A percentile compares a stretch with the other conserved stretches of the same genome.
Conservation (phyloP, 2,888 invertebrate genomes). For the Alitta virens region DNA sequence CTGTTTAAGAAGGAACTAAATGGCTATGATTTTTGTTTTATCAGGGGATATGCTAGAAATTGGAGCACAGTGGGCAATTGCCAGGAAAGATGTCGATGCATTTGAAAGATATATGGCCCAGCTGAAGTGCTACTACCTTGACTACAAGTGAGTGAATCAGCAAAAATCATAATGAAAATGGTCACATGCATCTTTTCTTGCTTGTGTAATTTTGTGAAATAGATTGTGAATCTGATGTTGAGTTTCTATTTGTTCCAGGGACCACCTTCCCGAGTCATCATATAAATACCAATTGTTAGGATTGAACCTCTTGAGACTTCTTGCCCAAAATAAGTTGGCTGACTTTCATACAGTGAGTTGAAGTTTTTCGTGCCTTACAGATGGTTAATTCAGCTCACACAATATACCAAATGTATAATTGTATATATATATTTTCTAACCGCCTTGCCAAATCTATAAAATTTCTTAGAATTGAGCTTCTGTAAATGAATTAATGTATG, state of each 20-base stretch:
- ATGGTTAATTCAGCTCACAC: too few species aligned
- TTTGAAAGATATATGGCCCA: constrained; percentile 98
- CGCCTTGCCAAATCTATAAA: too few species aligned
- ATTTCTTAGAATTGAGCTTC: too few species aligned
- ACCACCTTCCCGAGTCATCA: constrained; percentile 82
- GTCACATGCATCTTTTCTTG: too few species aligned
- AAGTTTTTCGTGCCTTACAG: neutral
- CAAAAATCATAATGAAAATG: neutral
- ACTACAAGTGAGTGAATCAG: constrained; percentile 70
- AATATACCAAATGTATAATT: too few species aligned
- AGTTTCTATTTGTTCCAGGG: constrained; percentile 60
- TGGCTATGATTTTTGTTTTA: too few species aligned
- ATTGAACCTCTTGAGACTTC: constrained; percentile 84
- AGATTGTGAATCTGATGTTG: neutral
- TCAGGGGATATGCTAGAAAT: constrained; percentile 86
- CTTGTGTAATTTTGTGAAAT: too few species aligned
- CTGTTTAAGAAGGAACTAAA: too few species aligned
- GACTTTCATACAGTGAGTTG: constrained; percentile 84
- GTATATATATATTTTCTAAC: neutral
- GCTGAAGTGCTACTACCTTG: constrained; percentile 94
- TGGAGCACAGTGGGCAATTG: constrained; percentile 93
- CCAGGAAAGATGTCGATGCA: constrained; percentile 85
- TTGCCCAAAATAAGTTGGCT: constrained; percentile 94
- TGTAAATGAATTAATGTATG: too few species aligned
- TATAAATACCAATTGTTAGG: constrained; percentile 94